Evolutionary conservation across 1,140 invertebrate species (phyloP).

Genomic region (Ylistrum balloti): DNA sequence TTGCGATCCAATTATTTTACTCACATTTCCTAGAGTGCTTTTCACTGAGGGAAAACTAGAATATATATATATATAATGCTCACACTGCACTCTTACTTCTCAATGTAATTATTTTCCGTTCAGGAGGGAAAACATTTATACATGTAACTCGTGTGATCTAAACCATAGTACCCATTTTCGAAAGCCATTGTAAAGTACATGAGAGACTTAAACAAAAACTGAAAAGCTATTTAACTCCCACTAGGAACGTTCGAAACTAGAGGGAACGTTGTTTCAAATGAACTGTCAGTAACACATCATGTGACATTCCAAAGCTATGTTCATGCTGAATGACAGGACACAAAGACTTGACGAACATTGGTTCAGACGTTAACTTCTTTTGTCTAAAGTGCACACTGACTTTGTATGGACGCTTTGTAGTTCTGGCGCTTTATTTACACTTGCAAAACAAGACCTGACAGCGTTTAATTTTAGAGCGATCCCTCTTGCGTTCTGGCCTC

Average conservation of each 20-base stretch:
- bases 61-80: neutral
- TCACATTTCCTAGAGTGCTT: neutral
- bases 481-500: too few species aligned
- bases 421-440: neutral
- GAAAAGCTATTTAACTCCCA: neutral
- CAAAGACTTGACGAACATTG: neutral
- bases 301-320: neutral
- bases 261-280: neutral
- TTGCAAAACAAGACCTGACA: neutral
- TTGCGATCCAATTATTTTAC: neutral
- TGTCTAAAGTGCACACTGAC: neutral
- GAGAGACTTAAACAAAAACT: constrained; percentile 8
- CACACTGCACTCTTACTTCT: neutral
- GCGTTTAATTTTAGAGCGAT: neutral
- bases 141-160: neutral
- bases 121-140: neutral
- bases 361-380: neutral
- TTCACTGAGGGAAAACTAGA: neutral
- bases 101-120: neutral
- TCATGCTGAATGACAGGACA: neutral
- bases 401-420: neutral
- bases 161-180: neutral
- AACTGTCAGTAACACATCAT: neutral
- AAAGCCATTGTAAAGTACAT: neutral
- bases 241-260: neutral